Evolutionary conservation across 2,888 invertebrate species (phyloP).

Genomic region (Busseola fusca): DNA sequence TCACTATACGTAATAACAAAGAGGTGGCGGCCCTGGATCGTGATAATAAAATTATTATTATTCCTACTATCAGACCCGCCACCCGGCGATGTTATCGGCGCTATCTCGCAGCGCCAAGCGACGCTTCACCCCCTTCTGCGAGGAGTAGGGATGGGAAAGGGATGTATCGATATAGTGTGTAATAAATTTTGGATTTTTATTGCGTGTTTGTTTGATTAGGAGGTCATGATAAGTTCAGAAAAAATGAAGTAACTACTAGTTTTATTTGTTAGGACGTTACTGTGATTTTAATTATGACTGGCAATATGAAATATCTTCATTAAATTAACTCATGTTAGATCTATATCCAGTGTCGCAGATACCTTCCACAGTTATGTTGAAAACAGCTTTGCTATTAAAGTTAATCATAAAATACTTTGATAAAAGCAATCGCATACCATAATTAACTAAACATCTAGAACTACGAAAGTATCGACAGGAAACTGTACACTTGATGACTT

Average conservation of each 20-base stretch:
- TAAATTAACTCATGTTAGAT: neutral
- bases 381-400: neutral
- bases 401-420: neutral
- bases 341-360: neutral
- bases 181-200: constrained; percentile 32
- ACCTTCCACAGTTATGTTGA: neutral
- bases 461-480: neutral
- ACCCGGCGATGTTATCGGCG: constrained; percentile 85
- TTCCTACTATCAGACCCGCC: constrained; percentile 86
- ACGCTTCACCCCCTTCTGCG: constrained; percentile 85
- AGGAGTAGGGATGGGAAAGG: constrained; percentile 65
- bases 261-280: neutral
- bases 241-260: neutral
- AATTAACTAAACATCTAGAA: neutral
- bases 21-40: constrained; percentile 80
- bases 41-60: constrained; percentile 89
- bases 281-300: no score
- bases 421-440: neutral
- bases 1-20: constrained; percentile 62
- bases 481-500: neutral
- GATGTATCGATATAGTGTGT: constrained; percentile 66
- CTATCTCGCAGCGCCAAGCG: constrained; percentile 88
- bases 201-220: constrained; percentile 15
- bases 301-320: neutral
- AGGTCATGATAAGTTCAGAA: neutral